Percentiles rank a stretch among this genome's conserved stretches.
Evolutionary conservation across 2,797 vertebrate species (phyloP).

Genomic region (Amphiprion clarkii): DNA sequence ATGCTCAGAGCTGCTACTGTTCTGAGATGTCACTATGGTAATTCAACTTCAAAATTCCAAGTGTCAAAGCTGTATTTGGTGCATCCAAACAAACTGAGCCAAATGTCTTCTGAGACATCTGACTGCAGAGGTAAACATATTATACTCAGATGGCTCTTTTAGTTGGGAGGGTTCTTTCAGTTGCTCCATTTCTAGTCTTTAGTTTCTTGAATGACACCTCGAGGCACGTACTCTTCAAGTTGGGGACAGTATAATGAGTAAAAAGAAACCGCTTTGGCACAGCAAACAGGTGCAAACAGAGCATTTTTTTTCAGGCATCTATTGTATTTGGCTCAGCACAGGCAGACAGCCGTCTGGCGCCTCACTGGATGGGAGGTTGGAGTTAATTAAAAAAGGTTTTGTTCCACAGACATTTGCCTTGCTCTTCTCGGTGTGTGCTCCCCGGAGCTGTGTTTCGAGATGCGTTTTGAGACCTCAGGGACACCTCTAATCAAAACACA

Average conservation of each 20-base stretch:
- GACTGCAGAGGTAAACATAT: background rate
- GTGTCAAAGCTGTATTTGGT: background rate
- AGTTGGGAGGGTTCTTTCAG: background rate
- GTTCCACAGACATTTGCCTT: conserved; percentile 53
- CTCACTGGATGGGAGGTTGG: conserved; percentile 49
- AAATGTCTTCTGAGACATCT: background rate
- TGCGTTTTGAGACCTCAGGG: conserved; percentile 52
- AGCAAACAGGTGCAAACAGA: conserved; percentile 50
- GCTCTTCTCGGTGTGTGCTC: conserved; percentile 33
- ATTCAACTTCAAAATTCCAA: background rate
- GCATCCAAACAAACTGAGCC: background rate
- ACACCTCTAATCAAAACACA: conserved; percentile 63
- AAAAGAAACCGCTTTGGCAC: conserved; percentile 32
- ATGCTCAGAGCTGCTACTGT: background rate
- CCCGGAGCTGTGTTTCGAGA: conserved; percentile 54
- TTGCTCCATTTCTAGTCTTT: conserved; percentile 8
- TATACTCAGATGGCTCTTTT: background rate
- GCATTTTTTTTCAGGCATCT: conserved; percentile 47
- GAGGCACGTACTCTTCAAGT: conserved; percentile 16
- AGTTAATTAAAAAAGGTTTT: conserved; percentile 72
- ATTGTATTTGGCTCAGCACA: conserved; percentile 53
- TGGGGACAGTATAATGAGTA: conserved; percentile 31
- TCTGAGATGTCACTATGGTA: background rate
- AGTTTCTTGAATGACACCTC: conserved; percentile 26
- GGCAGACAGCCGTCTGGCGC: conserved; percentile 54